Evolutionary conservation across 2,888 invertebrate species (phyloP), one percentile per base, ranked within the genome.

Genomic region (Hypercompe scribonia): DNA sequence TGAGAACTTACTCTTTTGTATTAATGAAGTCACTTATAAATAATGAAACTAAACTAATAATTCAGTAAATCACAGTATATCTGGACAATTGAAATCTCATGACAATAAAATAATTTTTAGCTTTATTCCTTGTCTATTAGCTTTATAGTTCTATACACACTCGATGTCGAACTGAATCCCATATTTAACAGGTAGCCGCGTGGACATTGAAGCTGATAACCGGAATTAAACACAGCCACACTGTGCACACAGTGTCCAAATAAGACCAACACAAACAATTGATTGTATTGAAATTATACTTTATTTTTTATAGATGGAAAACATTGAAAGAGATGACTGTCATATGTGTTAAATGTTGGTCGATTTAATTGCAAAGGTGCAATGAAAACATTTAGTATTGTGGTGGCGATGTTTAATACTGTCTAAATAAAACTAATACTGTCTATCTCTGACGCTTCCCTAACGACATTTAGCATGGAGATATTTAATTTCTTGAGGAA

Each of bases 101-200:
- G 24, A 24, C 10, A n/a, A n/a, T 54, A 54, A 54, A 54, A 11
- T 50, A 10, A 54, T 54, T 54, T 65, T 21, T 2, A 13, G 5
- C 15, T 18, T 50, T 33, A 67, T 50, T 5, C 24, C 66, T 10
- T 5, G 10, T 85, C 86, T 87, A 81, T 1, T 5, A 39, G 0
- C 4, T 86, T 84, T 39, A 7, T 61, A 81, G 63, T 61, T 85
- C 87, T 88, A 39, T 73, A 76, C 70, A 78, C 77, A 84, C 85
- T 83, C 81, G 77, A 73, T 68, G 86, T 84, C 78, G 79, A 81
- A 76, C 81, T 83, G 87, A 85, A 87, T 88, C 89, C 92, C 89
- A 90, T 91, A 93, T 91, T 91, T 91, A 91, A 93, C 93, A 91
- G 91, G 92, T 92, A 93, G 93, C 91, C 87, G 85, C 82, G 87